Base-by-base conservation (phyloP, 2,113 vertebrate species). In the Ceyx melanurus region DNA sequence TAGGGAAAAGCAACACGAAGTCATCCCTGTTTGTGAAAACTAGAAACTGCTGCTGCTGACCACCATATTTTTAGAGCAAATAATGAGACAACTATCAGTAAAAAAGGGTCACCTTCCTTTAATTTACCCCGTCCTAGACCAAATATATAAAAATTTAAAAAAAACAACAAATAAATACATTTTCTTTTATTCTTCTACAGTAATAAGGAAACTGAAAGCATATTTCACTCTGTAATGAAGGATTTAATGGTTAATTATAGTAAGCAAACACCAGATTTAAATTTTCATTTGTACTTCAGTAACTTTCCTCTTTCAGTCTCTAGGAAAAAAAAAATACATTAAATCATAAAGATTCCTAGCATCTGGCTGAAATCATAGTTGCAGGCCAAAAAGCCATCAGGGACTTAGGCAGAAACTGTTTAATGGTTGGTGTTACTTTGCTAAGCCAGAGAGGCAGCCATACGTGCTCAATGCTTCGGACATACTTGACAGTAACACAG, bases 181-280 rank as follows among this genome's bases (percentile, higher is more conserved):
- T 87, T 54, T 64, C 42, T 68, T 81, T 57, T 33, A 84, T n/a
- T 76, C 66, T 88, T 83, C 23, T 42, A 58, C 21, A 50, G 17
- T 22, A 75, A 45, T 26, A 89, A 62, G 43, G 48, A 67, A 20
- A 68, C 22, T 35, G 33, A 87, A 94, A 61, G 35, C 19, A 15
- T 65, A 87, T 67, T 46, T 86, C 33, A 68, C 23, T 54, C 64
- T 57, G 31, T 66, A 92, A 71, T 89, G 40, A 40, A 89, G 8
- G 45, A 68, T 73, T 74, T 93, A 3, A 77, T 73, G 75, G 28
- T 85, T 77, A 92, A 70, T 46, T 74, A 31, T 12, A 51, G 80
- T 77, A 81, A 95, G 45, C 26, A 93, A 93, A 92, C 33, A 93
- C 5, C 35, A 88, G 58, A 90, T 88, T 79, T 88, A 85, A 48